A percentile compares a stretch with the other conserved stretches of the same genome.
These are phyloP conservation scores for Axea sp. DNA, from an alignment of 2,888 invertebrate species.

Conservation along the genomic window DNA sequence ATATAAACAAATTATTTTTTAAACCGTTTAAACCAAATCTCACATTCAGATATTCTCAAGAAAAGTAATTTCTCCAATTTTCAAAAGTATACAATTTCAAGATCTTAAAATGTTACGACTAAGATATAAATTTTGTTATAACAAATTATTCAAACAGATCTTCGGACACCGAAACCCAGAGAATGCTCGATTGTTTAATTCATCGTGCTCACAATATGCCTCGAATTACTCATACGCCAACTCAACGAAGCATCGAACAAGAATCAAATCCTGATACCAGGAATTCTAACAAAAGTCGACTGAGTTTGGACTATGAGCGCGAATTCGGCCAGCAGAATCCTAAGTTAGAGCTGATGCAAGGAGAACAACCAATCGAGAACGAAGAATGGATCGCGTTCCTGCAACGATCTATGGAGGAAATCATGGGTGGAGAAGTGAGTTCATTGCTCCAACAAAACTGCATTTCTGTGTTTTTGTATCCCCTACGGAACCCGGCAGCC, in stretches of 20 bases:
- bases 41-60: too few species aligned
- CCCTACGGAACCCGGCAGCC: constrained; percentile 83
- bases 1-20: too few species aligned
- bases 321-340: constrained; percentile 65
- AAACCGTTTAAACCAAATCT: too few species aligned
- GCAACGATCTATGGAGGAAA: constrained; percentile 89
- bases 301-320: constrained; percentile 69
- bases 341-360: constrained; percentile 71
- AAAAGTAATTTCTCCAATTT: too few species aligned
- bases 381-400: constrained; percentile 94
- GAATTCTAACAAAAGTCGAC: constrained; percentile 50
- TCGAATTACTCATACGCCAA: constrained; percentile 31
- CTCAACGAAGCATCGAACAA: constrained; percentile 40
- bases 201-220: constrained; percentile 33
- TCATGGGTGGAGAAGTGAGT: constrained; percentile 88
- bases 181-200: constrained; percentile 35
- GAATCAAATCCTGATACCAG: constrained; percentile 12
- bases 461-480: constrained; percentile 83
- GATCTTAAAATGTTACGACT: too few species aligned
- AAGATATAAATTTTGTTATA: background rate
- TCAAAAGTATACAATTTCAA: too few species aligned
- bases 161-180: constrained; percentile 37
- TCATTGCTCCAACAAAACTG: constrained; percentile 84
- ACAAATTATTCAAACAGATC: constrained; percentile 7
- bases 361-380: constrained; percentile 85